Base-by-base conservation (phyloP, 2,113 vertebrate species). In the Ceyx cyanopectus region DNA sequence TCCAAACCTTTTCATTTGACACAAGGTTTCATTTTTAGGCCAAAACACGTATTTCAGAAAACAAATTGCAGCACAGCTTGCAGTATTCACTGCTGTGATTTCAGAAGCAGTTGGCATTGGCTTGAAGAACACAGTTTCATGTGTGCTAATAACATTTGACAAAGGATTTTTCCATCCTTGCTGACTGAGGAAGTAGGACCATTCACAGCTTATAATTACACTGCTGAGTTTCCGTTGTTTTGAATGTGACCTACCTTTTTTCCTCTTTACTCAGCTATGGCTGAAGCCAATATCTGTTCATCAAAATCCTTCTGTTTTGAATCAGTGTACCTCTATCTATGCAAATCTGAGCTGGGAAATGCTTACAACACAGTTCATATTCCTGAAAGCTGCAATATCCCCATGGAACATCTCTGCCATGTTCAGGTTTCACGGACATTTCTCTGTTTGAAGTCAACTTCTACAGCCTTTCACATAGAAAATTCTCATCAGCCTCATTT, bases 221-320 rank as follows among this genome's bases (percentile, higher is more conserved):
- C 61, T 74, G 86, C 30, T 63, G 40, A 92, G 93, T 93, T 92
- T 92, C 85, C 46, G 3, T 87, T 91, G 77, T 94, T 96, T 87
- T 96, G 87, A 93, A 75, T 32, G 20, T 85, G 70, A 95, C 81
- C 72, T 86, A 82, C 62, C 75, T 94, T 95, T 91, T 81, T 87
- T 45, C 90, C 79, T 91, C 91, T 92, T 93, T 79, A 91, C 91
- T 93, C 91, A 93, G 85, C 69, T 89, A 50, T 63, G 85, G 70
- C 73, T 83, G 72, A 87, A 81, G 73, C 68, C 74, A 67, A 56
- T 87, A 81, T 81, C 89, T 77, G 56, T 46, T 95, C 51, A 89
- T 91, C 94, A 95, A 69, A 92, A 84, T 89, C 81, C 67, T 81
- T 84, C 70, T 94, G 60, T 56, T 95, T 89, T 89, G 81, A 95